Conservation (phyloP, 1,140 invertebrate genomes). For the Micrasema minimum region DNA sequence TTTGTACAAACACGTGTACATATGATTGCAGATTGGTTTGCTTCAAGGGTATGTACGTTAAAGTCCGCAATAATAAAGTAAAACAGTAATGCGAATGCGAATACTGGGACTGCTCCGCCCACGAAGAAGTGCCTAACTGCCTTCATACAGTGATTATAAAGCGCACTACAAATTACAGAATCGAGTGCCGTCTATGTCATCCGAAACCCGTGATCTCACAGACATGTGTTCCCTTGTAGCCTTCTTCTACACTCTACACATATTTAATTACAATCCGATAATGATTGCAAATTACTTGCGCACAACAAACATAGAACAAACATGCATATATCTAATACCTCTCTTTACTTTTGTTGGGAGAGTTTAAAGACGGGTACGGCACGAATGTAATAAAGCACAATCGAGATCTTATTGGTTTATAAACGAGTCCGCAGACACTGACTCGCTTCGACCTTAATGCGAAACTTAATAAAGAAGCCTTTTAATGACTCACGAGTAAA, state of each 20-base stretch:
- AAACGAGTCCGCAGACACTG: slow-evolving; percentile 41
- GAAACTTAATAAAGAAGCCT: slow-evolving; percentile 42
- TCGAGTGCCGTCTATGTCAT: slow-evolving; percentile 18
- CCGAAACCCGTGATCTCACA: slow-evolving; percentile 23
- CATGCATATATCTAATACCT: too few relatives aligned
- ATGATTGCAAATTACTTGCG: slow-evolving; percentile 37
- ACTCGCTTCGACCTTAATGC: slow-evolving; percentile 33
- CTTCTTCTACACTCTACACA: slow-evolving; percentile 33
- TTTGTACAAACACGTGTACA: too few relatives aligned
- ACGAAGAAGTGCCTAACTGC: too few relatives aligned
- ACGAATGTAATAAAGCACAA: slow-evolving; percentile 43
- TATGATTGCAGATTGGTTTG: too few relatives aligned
- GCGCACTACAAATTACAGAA: slow-evolving; percentile 16
- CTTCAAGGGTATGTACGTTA: too few relatives aligned
- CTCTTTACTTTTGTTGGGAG: too few relatives aligned
- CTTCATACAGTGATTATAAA: slow-evolving; percentile 20
- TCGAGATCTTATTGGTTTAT: slow-evolving; percentile 46
- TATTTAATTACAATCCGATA: slow-evolving; percentile 41
- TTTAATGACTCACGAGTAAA: slow-evolving; percentile 43
- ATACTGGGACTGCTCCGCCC: too few relatives aligned
- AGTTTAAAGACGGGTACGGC: background rate
- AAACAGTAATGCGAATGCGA: too few relatives aligned
- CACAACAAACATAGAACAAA: background rate
- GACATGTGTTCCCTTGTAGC: slow-evolving; percentile 16
- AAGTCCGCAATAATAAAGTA: too few relatives aligned